These are phyloP conservation scores for Tethya wilhelma DNA, from an alignment of 37 sponge, comb jelly and placozoan species.

Conservation along the genomic window DNA sequence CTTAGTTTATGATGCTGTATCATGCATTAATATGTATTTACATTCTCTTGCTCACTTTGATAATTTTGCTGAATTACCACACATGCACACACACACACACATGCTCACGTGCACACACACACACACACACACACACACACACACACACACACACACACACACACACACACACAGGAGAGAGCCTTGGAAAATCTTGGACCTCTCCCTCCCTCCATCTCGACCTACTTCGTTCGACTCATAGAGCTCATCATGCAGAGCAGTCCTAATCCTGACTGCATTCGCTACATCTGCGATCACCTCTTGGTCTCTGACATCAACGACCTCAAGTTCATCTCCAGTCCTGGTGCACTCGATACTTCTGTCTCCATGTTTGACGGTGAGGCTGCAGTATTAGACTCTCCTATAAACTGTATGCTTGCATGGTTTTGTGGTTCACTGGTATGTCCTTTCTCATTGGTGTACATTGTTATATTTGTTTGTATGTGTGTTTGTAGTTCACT, in stretches of 20 bases:
- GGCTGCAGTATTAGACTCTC: too few relatives aligned
- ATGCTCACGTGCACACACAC: too few relatives aligned
- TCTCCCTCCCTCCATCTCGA: constrained; percentile 52
- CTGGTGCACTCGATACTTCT: constrained; percentile 34
- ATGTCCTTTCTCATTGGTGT: neutral
- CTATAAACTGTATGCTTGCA: neutral
- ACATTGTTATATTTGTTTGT: neutral
- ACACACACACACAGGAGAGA: constrained; percentile 50
- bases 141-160: neutral
- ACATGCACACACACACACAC: too few relatives aligned
- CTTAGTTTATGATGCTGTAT: neutral
- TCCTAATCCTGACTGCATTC: constrained; percentile 55
- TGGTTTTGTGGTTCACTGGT: neutral
- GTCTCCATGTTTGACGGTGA: constrained; percentile 53
- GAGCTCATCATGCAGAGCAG: constrained; percentile 57
- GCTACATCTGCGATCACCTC: constrained; percentile 66
- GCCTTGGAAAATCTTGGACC: constrained; percentile 50
- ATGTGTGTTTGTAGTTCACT: neutral
- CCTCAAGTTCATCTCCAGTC: constrained; percentile 44
- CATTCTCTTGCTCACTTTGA: neutral
- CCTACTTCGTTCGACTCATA: constrained; percentile 54
- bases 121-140: neutral
- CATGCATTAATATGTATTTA: neutral
- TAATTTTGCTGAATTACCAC: too few relatives aligned
- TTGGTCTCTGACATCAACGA: constrained; percentile 74